These are phyloP conservation scores for Pelochelys cantorii DNA, from an alignment of 2,797 vertebrate species.

Conservation along the genomic window DNA sequence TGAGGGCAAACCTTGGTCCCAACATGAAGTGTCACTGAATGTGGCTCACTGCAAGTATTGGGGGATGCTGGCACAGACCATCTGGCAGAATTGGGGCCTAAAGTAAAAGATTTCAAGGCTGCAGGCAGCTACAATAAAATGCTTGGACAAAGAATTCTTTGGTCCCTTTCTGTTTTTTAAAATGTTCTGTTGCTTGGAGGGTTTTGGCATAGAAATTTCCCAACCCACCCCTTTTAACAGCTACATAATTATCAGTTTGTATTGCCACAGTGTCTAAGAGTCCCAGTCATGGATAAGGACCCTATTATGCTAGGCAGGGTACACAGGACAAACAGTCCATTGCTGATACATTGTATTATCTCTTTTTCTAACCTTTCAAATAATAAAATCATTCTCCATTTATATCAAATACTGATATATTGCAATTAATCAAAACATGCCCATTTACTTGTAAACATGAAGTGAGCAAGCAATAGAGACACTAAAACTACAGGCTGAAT, in stretches of 20 bases:
- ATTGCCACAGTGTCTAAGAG: neutral
- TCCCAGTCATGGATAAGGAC: neutral
- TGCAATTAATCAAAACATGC: neutral
- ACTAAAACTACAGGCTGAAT: neutral
- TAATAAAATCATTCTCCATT: neutral
- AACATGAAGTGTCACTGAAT: neutral
- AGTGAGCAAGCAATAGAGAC: neutral
- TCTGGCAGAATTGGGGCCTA: neutral
- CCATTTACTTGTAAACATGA: neutral
- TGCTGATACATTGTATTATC: neutral
- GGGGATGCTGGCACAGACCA: neutral
- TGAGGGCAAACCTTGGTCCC: neutral
- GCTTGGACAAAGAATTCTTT: neutral
- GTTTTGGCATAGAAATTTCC: neutral
- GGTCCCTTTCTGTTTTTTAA: neutral
- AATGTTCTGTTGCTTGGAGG: neutral
- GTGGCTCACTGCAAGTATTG: neutral
- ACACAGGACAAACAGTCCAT: neutral
- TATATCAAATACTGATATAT: neutral
- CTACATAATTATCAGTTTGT: neutral
- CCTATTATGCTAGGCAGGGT: neutral
- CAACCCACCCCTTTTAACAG: neutral
- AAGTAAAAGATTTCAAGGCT: neutral
- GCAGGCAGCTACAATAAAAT: neutral
- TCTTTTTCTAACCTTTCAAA: neutral